Percentiles rank a stretch among this genome's conserved stretches.
Conservation (phyloP, 2,888 invertebrate species). For the Chrysina gloriosa region DNA sequence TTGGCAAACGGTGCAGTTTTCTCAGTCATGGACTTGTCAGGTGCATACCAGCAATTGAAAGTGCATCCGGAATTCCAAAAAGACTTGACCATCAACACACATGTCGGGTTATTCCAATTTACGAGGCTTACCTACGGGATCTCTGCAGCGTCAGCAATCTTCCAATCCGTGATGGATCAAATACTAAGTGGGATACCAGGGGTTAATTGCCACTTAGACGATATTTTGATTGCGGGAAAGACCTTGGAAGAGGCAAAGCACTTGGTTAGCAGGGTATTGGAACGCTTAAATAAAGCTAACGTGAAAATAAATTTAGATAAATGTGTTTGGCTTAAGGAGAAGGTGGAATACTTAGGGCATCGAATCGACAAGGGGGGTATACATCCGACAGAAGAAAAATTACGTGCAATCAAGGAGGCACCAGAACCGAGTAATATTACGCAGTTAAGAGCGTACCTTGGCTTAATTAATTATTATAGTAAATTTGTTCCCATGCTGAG, state of each 20-base stretch:
- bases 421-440: background rate
- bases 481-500: background rate
- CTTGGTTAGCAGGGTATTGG: background rate
- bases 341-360: background rate
- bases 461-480: background rate
- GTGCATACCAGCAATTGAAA: background rate
- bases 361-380: background rate
- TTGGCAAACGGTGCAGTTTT: slow-evolving; percentile 46
- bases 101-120: too few relatives aligned
- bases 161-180: too few relatives aligned
- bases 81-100: too few relatives aligned
- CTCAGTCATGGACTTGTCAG: background rate
- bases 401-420: background rate
- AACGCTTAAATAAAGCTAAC: background rate
- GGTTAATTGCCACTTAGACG: background rate
- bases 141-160: too few relatives aligned
- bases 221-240: background rate
- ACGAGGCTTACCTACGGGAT: too few relatives aligned
- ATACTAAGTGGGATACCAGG: too few relatives aligned
- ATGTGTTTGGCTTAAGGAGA: background rate
- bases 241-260: background rate
- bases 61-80: background rate
- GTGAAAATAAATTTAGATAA: background rate
- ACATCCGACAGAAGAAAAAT: background rate
- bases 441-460: background rate